Evolutionary conservation across 2,888 invertebrate genomes (phyloP).

Genomic region (Acronicta leporina): DNA sequence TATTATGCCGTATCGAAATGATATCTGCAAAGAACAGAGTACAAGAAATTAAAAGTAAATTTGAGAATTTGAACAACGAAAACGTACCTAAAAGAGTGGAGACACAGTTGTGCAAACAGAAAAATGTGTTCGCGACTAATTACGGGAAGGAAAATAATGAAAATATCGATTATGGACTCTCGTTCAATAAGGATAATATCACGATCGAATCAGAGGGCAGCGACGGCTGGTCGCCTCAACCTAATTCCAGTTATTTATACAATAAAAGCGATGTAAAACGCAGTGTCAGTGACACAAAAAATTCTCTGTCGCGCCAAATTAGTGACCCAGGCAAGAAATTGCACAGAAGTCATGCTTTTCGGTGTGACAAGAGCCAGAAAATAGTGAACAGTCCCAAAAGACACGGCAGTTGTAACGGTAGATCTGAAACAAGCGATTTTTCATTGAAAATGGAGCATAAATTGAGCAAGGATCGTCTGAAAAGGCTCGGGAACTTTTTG

Average conservation of each 20-base stretch:
- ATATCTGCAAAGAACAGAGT: conserved; percentile 88
- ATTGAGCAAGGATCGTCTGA: conserved; percentile 79
- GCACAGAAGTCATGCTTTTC: conserved; percentile 90
- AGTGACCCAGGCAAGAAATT: conserved; percentile 88
- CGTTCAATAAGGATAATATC: conserved; percentile 51
- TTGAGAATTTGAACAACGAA: conserved; percentile 86
- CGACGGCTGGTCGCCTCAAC: conserved; percentile 64
- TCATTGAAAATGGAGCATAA: conserved; percentile 77
- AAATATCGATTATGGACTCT: conserved; percentile 48
- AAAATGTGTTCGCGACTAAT: conserved; percentile 29
- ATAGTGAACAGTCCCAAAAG: conserved; percentile 73
- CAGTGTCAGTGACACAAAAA: conserved; percentile 71
- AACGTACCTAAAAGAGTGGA: conserved; percentile 57
- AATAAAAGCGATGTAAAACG: conserved; percentile 74
- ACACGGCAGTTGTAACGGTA: conserved; percentile 78
- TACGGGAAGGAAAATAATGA: conserved; percentile 54
- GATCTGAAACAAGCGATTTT: conserved; percentile 78
- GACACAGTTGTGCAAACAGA: conserved; percentile 57
- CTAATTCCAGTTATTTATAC: conserved; percentile 81
- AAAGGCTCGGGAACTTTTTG: conserved; percentile 77
- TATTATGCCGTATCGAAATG: conserved; percentile 76
- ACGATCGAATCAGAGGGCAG: conserved; percentile 59
- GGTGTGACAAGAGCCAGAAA: conserved; percentile 84
- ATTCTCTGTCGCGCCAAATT: conserved; percentile 76
- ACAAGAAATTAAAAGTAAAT: conserved; percentile 91